Evolutionary conservation across 2,888 invertebrate genomes (phyloP), one percentile per base, ranked within the genome.

Genomic region (Aleiodes leptofemur): DNA sequence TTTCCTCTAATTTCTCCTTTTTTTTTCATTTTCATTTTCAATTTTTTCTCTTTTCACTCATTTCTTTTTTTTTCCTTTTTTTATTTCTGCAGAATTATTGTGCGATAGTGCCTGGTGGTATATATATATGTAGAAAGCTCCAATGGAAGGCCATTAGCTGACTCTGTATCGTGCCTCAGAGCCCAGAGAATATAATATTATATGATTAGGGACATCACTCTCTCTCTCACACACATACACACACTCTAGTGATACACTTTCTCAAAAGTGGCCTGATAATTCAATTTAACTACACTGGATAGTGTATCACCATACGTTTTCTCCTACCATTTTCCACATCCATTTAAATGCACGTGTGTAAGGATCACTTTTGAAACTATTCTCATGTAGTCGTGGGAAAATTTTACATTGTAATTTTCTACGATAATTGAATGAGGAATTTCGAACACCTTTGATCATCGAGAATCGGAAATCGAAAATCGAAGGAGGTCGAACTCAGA

Each of bases 201-300:
- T 64, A 64, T 43, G 64, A 64, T 64, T 64, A 64, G 23, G 50
- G 16, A 43, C 87, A 87, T 85, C 85, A 85, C 83, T 78, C 81
- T 83, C 86, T 85, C 86, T 85, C 85, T 86, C 86, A 83, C 86
- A 23, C 23, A 23, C 23, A 23, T 23, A 78, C 81, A 83, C 86
- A 85, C 86, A 85, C 85, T 86, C 86, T 83, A 86, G 87, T 87
- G 87, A 86, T 84, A 85, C 82, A 86, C 83, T 87, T 87, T 82
- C 88, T 88, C 88, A 88, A 88, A 88, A 88, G 88, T 87, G 88
- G 83, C 43, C 85, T 83, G 83, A 80, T 87, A 87, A 88, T 85
- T 80, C 82, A 83, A 59, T 59, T 74, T 51, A 43, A 43, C 68
- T 57, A 73, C 59, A 82, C 78, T 83, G 83, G 81, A 81, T 82